Base-by-base conservation (phyloP, 1,140 invertebrate species). In the Hestina assimilis region DNA sequence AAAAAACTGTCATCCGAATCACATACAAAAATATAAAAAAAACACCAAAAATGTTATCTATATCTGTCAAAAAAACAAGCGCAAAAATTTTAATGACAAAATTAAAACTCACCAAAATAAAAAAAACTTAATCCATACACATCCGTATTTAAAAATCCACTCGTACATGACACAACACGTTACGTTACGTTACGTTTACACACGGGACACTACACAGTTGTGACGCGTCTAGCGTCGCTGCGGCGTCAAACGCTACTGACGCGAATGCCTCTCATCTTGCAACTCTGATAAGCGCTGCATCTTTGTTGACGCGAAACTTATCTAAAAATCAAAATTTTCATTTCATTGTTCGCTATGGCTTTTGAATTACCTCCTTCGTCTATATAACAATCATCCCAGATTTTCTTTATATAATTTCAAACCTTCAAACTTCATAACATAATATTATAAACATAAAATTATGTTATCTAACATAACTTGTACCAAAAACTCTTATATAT, bases 161-260 rank as follows among this genome's bases (percentile, higher is more conserved):
- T 9, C 43, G 6, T 40, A 47, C 7, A 35, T 33, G 45, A 47
- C 33, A 50, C 47, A 33, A 19, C 31, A 35, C 31, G 9, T n/a
- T 35, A 8, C 0, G 7, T 1, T 14, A 2, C 12, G 9, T n/a
- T 31, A 12, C 15, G 15, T 40, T 38, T 38, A 12, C 4, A 52
- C 41, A 33, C 51, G 42, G 17, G 43, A 51, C 21, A 50, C 45
- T 15, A 6, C 17, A 14, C 20, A 20, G 33, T 21, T 11, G 8
- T 15, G 15, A 47, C 52, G 15, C 52, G 52, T n/a, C 42, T 29
- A n/a, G 4, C 42, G 28, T 20, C 7, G 29, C 23, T 26, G 31
- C 29, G 42, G 17, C 6, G 19, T 55, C 42, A 55, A 35, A 55
- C 52, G 21, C 20, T 6, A 55, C 52, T 55, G 42, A 43, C 52